Evolutionary conservation across 2,797 vertebrate species (phyloP).

Genomic region (Picus viridis): DNA sequence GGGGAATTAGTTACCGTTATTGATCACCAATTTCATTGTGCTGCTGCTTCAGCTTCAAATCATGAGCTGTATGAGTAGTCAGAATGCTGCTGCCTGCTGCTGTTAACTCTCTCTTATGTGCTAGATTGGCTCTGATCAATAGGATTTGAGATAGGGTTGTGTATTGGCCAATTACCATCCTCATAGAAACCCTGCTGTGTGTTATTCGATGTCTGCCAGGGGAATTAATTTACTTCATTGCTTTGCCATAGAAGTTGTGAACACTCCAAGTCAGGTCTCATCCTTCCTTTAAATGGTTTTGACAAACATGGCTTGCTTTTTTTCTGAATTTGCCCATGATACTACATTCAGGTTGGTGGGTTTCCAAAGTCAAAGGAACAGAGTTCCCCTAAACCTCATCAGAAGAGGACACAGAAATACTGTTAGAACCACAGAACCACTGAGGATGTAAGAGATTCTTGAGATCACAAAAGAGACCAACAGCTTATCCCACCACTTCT

Average conservation of each 20-base stretch:
- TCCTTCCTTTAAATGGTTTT: background rate
- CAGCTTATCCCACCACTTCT: too few species aligned
- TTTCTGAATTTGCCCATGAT: background rate
- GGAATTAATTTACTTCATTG: constrained; percentile 20
- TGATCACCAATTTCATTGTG: background rate
- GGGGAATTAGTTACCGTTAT: background rate
- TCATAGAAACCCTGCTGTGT: background rate
- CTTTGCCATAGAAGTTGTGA: background rate
- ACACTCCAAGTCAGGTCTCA: background rate
- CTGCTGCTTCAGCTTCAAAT: background rate
- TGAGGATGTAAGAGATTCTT: too few species aligned
- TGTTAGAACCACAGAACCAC: too few species aligned
- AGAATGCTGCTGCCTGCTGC: background rate
- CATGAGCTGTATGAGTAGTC: background rate
- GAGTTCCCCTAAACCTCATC: too few species aligned
- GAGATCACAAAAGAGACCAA: too few species aligned
- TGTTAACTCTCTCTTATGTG: background rate
- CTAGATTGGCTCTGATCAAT: background rate
- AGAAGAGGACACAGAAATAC: too few species aligned
- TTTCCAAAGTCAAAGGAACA: background rate
- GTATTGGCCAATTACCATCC: background rate
- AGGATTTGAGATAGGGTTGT: background rate
- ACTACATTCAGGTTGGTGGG: background rate
- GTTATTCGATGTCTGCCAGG: background rate
- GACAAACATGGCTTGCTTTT: background rate